Evolutionary conservation across 2,113 vertebrate genomes (phyloP).

Genomic region (Grammomys dolichurus): DNA sequence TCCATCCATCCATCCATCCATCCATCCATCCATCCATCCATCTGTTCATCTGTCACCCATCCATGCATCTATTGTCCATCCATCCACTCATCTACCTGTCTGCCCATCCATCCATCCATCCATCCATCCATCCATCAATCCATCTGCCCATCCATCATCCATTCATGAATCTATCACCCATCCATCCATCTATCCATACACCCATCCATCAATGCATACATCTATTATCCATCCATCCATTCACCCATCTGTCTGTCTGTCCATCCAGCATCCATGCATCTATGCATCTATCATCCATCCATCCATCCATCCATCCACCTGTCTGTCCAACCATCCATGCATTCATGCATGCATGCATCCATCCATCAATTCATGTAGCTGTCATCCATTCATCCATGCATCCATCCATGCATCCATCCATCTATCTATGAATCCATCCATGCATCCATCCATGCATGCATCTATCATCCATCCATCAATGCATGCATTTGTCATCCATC

Average conservation of each 20-base stretch:
- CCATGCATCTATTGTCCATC: background rate
- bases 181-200: background rate
- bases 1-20: background rate
- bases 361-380: background rate
- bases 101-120: background rate
- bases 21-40: background rate
- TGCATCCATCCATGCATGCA: background rate
- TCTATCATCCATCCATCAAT: background rate
- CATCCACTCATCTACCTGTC: background rate
- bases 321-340: too few relatives aligned
- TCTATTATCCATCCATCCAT: background rate
- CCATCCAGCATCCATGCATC: background rate
- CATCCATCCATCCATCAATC: background rate
- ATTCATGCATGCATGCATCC: too few relatives aligned
- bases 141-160: background rate
- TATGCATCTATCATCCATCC: too few relatives aligned
- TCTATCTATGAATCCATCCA: background rate
- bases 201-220: background rate
- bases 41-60: background rate
- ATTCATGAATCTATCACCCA: too few relatives aligned
- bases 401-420: background rate
- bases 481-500: background rate
- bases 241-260: background rate
- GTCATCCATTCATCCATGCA: background rate
- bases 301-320: background rate